Evolutionary conservation across 2,888 invertebrate species (phyloP).

Genomic region (Hermaeophaga mercurialis): DNA sequence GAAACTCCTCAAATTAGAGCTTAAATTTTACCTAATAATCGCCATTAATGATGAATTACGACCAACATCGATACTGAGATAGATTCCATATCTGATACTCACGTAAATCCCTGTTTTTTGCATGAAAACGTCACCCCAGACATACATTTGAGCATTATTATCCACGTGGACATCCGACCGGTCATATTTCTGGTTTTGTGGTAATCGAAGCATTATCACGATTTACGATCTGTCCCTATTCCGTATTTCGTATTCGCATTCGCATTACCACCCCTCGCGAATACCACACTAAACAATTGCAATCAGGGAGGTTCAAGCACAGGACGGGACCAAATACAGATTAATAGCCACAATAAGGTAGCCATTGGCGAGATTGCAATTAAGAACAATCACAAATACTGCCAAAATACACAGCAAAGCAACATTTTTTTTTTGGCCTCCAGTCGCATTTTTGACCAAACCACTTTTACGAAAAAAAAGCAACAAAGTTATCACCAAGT

Average conservation of each 20-base stretch:
- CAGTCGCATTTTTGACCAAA: too few species aligned
- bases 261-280: constrained; percentile 25
- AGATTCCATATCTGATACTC: neutral
- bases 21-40: neutral
- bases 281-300: constrained; percentile 25
- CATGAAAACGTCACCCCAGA: constrained; percentile 16
- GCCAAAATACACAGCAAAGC: too few species aligned
- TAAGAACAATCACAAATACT: too few species aligned
- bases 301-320: constrained; percentile 7
- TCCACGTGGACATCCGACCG: constrained; percentile 21
- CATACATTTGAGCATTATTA: constrained; percentile 24
- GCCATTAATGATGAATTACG: neutral
- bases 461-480: too few species aligned
- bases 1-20: too few species aligned
- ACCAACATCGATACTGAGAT: neutral
- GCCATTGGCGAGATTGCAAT: too few species aligned
- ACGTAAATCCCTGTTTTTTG: neutral
- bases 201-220: constrained; percentile 30
- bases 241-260: constrained; percentile 10
- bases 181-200: constrained; percentile 31
- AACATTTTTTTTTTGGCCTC: too few species aligned
- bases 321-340: constrained; percentile 1
- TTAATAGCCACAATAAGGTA: too few species aligned
- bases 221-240: constrained; percentile 29
- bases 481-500: too few species aligned